Base-by-base conservation (phyloP, 1,140 invertebrate genomes). In the Teleogryllus occipitalis region DNA sequence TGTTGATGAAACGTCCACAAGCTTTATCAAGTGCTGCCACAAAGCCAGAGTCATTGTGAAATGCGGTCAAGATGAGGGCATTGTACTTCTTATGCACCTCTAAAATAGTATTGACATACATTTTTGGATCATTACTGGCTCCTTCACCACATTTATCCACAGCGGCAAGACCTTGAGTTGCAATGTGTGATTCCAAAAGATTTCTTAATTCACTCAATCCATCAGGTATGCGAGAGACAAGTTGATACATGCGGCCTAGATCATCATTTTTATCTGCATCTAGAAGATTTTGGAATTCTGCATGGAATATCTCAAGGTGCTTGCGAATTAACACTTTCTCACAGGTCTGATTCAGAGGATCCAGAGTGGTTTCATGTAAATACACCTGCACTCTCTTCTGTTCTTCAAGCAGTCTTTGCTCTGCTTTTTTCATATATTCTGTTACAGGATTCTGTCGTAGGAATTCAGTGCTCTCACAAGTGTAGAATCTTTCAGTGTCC, bases 81-180 rank as follows among this genome's bases (percentile, higher is more conserved):
- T 98, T 96, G 86, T 98, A 99, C 84, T 99, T 98, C 87, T 97
- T 96, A 87, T 99, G 97, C 21, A 99, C 97, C 84, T 97, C 95
- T 82, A 99, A 88, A 82, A 99, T 99, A 15, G 97, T 98, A 82
- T 95, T 97, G 14, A 99, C 97, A 87, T 99, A 99, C 76, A 97
- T 89, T 87, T 98, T 99, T 1, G 98, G 97, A 90, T 99, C 98
- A 87, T 91, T 92, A 83, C 89, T 88, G 79, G 95, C 95, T 73
- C 90, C 88, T 79, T 95, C 95, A 21, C 94, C 95, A 84, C 94
- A 95, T 86, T 96, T 96, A 86, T 97, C 97, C 83, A 99, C 95
- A 74, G 97, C 97, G 81, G 93, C 90, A 46, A 94, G 89, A 47
- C 98, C 98, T 88, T 99, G 97, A 83, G 92, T 92, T 81, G 94